A percentile compares a stretch with the other conserved stretches of the same genome.
phyloP scores from a whole-genome alignment of 2,888 invertebrate genomes.

The Fissipunctia ypsillon region DNA sequence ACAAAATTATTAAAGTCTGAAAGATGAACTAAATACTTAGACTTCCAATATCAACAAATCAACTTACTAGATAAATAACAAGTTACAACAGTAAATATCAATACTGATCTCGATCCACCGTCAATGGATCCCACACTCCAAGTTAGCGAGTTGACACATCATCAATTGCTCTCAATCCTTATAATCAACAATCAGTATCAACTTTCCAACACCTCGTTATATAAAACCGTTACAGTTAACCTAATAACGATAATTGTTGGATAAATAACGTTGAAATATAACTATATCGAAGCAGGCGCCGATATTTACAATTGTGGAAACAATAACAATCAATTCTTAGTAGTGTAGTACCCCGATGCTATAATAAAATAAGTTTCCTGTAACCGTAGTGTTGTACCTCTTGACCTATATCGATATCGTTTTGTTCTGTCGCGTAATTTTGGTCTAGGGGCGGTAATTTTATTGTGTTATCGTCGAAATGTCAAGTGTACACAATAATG shows the following conservation, averaged over 20 bases:
- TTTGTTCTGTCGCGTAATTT: slow-evolving; percentile 50
- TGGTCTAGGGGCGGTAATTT: slow-evolving; percentile 39
- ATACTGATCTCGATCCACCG: slow-evolving; percentile 22
- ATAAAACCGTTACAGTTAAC: slow-evolving; percentile 55
- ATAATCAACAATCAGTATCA: slow-evolving; percentile 45
- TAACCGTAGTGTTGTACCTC: slow-evolving; percentile 56
- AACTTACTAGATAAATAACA: slow-evolving; percentile 10
- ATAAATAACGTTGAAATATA: slow-evolving; percentile 66
- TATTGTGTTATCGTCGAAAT: slow-evolving; percentile 46
- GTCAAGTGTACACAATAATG: slow-evolving; percentile 39
- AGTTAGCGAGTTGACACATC: slow-evolving; percentile 1
- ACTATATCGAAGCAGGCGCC: slow-evolving; percentile 58
- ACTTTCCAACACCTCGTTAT: slow-evolving; percentile 52
- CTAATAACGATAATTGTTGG: slow-evolving; percentile 61
- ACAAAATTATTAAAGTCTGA: neutral
- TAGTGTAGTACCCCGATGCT: slow-evolving; percentile 65
- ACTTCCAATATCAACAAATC: neutral
- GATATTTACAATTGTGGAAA: slow-evolving; percentile 74
- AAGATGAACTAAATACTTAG: neutral
- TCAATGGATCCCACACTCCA: slow-evolving; percentile 13
- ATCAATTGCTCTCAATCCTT: slow-evolving; percentile 33
- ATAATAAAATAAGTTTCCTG: slow-evolving; percentile 68
- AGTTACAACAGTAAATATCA: slow-evolving; percentile 23
- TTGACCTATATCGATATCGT: slow-evolving; percentile 59
- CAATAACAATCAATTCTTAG: slow-evolving; percentile 76